Conservation (phyloP, 1,140 invertebrate species). For the Limonius californicus region DNA sequence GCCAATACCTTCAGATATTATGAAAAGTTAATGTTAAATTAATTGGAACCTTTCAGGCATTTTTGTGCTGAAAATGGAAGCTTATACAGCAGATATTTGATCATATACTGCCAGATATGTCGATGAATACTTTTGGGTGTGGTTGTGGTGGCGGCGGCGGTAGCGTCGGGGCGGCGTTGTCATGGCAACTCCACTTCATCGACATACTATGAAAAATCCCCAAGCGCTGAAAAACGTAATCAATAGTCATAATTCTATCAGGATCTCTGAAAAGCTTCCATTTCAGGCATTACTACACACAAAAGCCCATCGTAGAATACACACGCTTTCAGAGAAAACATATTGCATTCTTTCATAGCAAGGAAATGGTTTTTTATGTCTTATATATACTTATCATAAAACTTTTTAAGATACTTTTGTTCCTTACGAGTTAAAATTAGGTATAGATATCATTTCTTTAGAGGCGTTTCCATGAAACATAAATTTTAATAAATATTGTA, state of each 20-base stretch:
- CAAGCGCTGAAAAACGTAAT: slow-evolving; percentile 36
- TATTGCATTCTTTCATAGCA: too few species aligned
- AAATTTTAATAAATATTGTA: too few species aligned
- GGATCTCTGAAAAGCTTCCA: slow-evolving; percentile 8
- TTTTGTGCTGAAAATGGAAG: too few species aligned
- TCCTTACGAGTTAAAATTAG: too few species aligned
- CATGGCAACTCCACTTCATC: slow-evolving; percentile 37
- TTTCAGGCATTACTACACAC: not conserved
- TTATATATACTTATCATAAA: too few species aligned
- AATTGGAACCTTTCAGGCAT: too few species aligned
- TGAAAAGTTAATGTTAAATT: too few species aligned
- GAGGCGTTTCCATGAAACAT: too few species aligned
- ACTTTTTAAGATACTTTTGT: too few species aligned
- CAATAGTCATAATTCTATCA: slow-evolving; percentile 33
- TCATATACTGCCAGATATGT: slow-evolving; percentile 5
- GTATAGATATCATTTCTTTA: too few species aligned
- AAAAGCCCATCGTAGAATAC: not conserved
- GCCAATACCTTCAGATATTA: too few species aligned
- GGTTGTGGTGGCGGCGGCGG: slow-evolving; percentile 28
- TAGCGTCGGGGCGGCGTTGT: slow-evolving; percentile 37
- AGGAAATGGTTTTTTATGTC: too few species aligned
- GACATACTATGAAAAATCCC: slow-evolving; percentile 41
- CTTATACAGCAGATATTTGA: not conserved
- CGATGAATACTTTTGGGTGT: slow-evolving; percentile 38
- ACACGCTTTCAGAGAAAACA: not conserved